Conservation (phyloP, 2,113 vertebrate genomes). For the Otus sunia region DNA sequence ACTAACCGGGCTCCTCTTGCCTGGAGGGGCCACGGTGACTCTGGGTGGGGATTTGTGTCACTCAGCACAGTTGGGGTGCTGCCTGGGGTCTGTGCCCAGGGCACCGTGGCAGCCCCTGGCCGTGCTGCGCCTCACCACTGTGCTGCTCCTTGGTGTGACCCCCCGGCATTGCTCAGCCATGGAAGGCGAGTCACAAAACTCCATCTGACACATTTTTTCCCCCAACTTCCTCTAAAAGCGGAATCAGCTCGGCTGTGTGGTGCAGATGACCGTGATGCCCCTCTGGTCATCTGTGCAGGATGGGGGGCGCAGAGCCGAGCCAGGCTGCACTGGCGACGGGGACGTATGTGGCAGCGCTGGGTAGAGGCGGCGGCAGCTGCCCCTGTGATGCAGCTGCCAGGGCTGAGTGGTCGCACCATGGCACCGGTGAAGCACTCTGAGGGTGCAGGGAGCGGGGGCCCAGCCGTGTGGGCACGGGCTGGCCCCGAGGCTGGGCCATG, state of each 20-base stretch:
- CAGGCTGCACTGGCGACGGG: fast-evolving
- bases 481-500: not conserved
- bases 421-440: not conserved
- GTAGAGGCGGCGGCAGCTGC: not conserved
- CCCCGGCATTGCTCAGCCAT: fast-evolving
- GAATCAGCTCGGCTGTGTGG: not conserved
- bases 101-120: not conserved
- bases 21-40: fast-evolving
- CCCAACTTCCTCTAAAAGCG: not conserved
- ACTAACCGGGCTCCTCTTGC: not conserved
- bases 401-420: not conserved
- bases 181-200: not conserved
- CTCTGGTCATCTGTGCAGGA: not conserved
- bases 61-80: not conserved
- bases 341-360: fast-evolving
- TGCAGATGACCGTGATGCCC: not conserved
- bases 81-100: not conserved
- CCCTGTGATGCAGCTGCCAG: not conserved
- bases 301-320: not conserved
- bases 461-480: fast-evolving
- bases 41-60: not conserved
- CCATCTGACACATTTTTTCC: fast-evolving
- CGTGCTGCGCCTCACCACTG: fast-evolving
- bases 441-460: fast-evolving
- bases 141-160: not conserved